phyloP scores from a whole-genome alignment of 2,888 invertebrate species.

The Chrysolina oricalcia region DNA sequence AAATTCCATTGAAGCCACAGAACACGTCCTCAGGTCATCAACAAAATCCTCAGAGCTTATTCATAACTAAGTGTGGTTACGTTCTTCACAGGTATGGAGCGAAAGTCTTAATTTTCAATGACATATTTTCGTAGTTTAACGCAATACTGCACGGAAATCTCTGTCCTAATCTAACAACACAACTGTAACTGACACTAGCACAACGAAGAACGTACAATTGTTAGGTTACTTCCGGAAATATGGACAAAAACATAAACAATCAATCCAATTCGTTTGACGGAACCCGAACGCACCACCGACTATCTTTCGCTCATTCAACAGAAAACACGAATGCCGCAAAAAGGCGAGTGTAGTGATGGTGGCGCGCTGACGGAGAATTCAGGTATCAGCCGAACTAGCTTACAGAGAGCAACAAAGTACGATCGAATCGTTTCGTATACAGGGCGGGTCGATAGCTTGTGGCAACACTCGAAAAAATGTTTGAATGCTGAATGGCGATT shows the following conservation, averaged over 20 bases:
- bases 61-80: conserved; percentile 54
- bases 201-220: conserved; percentile 18
- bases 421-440: conserved; percentile 40
- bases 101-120: conserved; percentile 53
- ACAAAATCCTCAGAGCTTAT: conserved; percentile 46
- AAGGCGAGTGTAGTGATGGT: conserved; percentile 53
- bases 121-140: conserved; percentile 42
- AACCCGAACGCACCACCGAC: conserved; percentile 48
- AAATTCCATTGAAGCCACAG: conserved; percentile 42
- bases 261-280: conserved; percentile 44
- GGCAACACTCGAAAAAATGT: conserved; percentile 37
- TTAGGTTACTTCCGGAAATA: conserved; percentile 49
- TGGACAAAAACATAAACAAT: conserved; percentile 60
- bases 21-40: conserved; percentile 46
- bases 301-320: conserved; percentile 59
- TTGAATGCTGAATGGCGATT: too few species aligned
- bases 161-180: conserved; percentile 8
- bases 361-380: conserved; percentile 60
- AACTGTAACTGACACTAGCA: conserved; percentile 24
- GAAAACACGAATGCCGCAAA: conserved; percentile 61
- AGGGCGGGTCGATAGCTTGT: conserved; percentile 30
- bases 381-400: conserved; percentile 45
- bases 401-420: conserved; percentile 33
- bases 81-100: conserved; percentile 55
- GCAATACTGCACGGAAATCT: conserved; percentile 11